Percentiles rank a stretch among this genome's conserved stretches.
These are phyloP conservation scores for Anhinga anhinga DNA, from an alignment of 2,113 vertebrate genomes.

Conservation along the genomic window DNA sequence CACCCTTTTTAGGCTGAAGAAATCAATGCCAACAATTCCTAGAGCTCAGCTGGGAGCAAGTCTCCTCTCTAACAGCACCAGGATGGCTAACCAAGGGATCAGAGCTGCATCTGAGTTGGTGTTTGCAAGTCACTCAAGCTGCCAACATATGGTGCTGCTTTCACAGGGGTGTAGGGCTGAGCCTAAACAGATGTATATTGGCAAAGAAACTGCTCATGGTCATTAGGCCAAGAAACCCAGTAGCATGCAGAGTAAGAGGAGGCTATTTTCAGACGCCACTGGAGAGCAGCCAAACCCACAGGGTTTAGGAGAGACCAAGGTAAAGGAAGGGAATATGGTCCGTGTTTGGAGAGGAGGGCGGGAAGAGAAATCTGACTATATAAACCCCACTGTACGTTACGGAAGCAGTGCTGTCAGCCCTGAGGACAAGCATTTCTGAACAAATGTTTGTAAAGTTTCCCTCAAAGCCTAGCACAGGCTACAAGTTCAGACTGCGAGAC, in stretches of 20 bases:
- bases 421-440: neutral
- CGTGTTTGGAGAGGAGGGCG: neutral
- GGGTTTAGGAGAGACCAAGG: neutral
- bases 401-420: neutral
- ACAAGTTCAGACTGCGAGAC: neutral
- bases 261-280: neutral
- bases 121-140: neutral
- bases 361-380: neutral
- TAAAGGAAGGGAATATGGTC: neutral
- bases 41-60: neutral
- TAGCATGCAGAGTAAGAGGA: neutral
- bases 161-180: neutral
- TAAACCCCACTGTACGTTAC: neutral
- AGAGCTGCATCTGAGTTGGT: neutral
- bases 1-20: neutral
- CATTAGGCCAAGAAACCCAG: conserved; percentile 25
- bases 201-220: neutral
- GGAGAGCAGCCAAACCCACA: neutral
- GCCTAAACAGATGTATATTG: neutral
- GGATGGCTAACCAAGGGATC: neutral
- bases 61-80: neutral
- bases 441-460: neutral
- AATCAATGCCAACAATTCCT: neutral
- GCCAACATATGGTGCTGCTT: neutral
- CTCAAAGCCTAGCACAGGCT: neutral